Evolutionary conservation across 2,113 vertebrate species (phyloP), one percentile per base, ranked within the genome.

Genomic region (Grantiella picta): DNA sequence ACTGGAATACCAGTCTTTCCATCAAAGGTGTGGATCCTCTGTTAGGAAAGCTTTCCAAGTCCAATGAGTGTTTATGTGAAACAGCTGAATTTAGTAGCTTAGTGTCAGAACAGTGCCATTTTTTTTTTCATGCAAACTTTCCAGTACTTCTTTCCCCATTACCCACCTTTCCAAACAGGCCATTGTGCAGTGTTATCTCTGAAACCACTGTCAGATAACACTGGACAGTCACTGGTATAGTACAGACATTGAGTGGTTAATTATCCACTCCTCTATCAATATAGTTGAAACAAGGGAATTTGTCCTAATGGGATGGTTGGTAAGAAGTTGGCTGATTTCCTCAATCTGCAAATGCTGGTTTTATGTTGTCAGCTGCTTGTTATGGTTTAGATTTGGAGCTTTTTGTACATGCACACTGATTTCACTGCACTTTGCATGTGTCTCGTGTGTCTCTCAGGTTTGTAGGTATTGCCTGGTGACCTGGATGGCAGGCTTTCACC

Each of bases 171-270:
- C 63, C 60, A 64, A 86, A n/a, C 31, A 79, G 83, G 36, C 84
- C 36, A 40, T 91, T 96, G 96, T 96, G 65, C 60, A 28, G 64
- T 61, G 81, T 76, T 95, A 25, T 87, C 77, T 89, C 76, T 25
- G 71, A 70, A 73, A 38, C 12, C 73, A 20, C 82, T 75, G 81
- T 64, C 84, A 92, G 93, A 59, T 96, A 93, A 79, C 44, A 4
- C 36, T 54, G 89, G 56, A 54, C 79, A 83, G 70, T 82, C 2
- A 1, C n/a, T 76, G n/a, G 73, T 83, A 68, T 44, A 40, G 35
- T 53, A 25, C 38, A 87, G 89, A 54, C 63, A 20, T 13, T 4
- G 38, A 63, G 28, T 70, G 19, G 87, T 94, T 93, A 57, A 94
- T 94, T 87, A 94, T 93, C 81, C 89, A 59, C 94, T 54, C 25